These are phyloP conservation scores for Phengaris arion DNA, from an alignment of 2,888 invertebrate species.

Conservation along the genomic window DNA sequence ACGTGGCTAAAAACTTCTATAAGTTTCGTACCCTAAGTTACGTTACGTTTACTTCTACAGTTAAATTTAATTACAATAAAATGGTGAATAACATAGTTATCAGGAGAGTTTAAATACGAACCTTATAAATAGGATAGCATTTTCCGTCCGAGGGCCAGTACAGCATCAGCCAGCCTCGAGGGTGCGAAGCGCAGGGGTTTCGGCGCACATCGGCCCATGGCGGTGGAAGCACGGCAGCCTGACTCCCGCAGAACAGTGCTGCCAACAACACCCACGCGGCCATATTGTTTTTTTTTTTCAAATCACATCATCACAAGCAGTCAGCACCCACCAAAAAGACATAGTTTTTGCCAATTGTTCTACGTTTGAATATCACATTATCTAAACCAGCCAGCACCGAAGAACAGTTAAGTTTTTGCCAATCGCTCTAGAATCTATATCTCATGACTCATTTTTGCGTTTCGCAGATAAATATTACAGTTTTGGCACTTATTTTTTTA, in stretches of 20 bases:
- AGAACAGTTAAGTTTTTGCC: neutral
- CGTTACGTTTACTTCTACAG: too few relatives aligned
- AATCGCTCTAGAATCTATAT: neutral
- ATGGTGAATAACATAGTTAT: too few relatives aligned
- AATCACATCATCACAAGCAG: too few relatives aligned
- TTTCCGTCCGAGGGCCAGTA: constrained; percentile 91
- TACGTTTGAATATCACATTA: neutral
- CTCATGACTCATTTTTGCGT: too few relatives aligned
- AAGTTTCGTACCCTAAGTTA: too few relatives aligned
- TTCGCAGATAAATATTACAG: neutral
- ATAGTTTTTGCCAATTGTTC: neutral
- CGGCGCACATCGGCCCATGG: constrained; percentile 91
- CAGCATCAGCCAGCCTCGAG: constrained; percentile 91
- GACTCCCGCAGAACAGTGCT: constrained; percentile 66
- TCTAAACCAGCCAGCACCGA: neutral
- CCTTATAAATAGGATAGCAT: constrained; percentile 93
- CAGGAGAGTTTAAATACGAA: constrained; percentile 43
- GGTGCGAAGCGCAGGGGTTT: constrained; percentile 90
- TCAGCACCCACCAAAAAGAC: too few relatives aligned
- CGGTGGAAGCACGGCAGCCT: constrained; percentile 86
- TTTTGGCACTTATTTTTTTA: neutral
- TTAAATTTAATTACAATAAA: too few relatives aligned
- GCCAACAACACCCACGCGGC: constrained; percentile 65
- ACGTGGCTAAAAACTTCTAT: too few relatives aligned
- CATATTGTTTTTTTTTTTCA: constrained; percentile 46